Conservation (phyloP, 2,113 vertebrate species). For the Silurus meridionalis region DNA sequence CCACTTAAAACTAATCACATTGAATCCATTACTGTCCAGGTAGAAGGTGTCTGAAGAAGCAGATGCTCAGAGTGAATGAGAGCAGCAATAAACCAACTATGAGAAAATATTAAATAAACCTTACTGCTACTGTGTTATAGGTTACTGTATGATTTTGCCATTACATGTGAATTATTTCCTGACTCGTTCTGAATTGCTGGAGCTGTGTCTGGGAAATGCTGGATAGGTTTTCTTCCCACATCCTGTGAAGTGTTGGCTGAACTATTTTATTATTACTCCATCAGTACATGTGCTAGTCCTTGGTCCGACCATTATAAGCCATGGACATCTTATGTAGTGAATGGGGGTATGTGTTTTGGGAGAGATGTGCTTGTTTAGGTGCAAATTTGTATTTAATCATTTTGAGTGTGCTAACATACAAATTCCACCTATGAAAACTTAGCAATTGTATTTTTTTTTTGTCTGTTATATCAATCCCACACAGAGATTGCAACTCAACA, state of each 20-base stretch:
- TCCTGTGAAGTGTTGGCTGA: slow-evolving; percentile 44
- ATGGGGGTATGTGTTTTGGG: background rate
- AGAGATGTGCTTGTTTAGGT: background rate
- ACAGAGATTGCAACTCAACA: background rate
- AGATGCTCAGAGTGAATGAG: background rate
- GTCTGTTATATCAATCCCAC: slow-evolving; percentile 37
- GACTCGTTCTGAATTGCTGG: slow-evolving; percentile 32
- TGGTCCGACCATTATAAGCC: background rate
- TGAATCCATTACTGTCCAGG: background rate
- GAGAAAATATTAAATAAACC: background rate
- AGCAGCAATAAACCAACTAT: background rate
- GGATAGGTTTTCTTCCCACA: slow-evolving; percentile 48
- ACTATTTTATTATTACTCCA: background rate
- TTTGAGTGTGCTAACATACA: background rate
- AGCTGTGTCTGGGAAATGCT: slow-evolving; percentile 22
- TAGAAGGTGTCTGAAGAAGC: background rate
- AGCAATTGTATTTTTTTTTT: slow-evolving; percentile 23
- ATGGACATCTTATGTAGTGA: background rate
- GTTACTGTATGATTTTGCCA: slow-evolving; percentile 11
- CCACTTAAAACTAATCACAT: background rate
- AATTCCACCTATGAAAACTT: background rate
- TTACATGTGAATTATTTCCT: slow-evolving; percentile 28
- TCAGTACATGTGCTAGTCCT: background rate
- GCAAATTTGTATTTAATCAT: background rate
- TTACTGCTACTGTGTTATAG: slow-evolving; percentile 4